Percentiles rank a stretch among this genome's conserved stretches.
Conservation (phyloP, 1,140 invertebrate genomes). For the Pectinophora gossypiella region DNA sequence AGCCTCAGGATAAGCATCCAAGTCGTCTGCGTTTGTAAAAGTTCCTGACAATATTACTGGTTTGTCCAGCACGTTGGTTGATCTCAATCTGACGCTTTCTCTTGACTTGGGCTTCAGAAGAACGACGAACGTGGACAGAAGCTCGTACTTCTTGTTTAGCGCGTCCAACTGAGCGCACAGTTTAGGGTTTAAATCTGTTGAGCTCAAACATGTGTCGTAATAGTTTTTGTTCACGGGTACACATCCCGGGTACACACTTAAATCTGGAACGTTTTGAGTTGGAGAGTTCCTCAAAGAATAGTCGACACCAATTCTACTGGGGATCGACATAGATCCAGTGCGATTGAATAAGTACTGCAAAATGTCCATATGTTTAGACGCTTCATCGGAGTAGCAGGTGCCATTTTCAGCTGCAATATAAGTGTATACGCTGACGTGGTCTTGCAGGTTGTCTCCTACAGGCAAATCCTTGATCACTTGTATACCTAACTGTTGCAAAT, state of each 20-base stretch:
- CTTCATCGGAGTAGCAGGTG: slow-evolving; percentile 28
- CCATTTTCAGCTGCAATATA: slow-evolving; percentile 45
- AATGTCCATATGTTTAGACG: slow-evolving; percentile 28
- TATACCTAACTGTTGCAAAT: slow-evolving; percentile 64
- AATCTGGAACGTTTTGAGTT: slow-evolving; percentile 35
- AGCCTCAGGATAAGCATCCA: slow-evolving; percentile 46
- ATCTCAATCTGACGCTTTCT: slow-evolving; percentile 72
- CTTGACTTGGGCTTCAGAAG: slow-evolving; percentile 58
- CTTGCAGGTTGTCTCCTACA: slow-evolving; percentile 84
- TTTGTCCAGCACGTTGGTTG: slow-evolving; percentile 77
- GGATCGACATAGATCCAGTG: slow-evolving; percentile 28
- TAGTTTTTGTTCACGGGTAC: slow-evolving; percentile 20
- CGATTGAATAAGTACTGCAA: slow-evolving; percentile 47
- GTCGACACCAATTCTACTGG: slow-evolving; percentile 41
- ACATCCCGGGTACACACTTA: slow-evolving; percentile 52
- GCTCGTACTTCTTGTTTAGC: too few species aligned
- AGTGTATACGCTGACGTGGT: slow-evolving; percentile 81
- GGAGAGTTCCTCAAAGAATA: slow-evolving; percentile 31
- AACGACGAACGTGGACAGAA: too few species aligned
- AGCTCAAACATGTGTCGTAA: slow-evolving; percentile 19
- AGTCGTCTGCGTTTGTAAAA: slow-evolving; percentile 72
- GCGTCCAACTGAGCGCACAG: too few species aligned
- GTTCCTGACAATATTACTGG: slow-evolving; percentile 85
- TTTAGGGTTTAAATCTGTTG: slow-evolving; percentile 35
- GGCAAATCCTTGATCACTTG: slow-evolving; percentile 76